Evolutionary conservation across 2,797 vertebrate species (phyloP), one percentile per base, ranked within the genome.

Genomic region (Hapalemur alaotrensis): DNA sequence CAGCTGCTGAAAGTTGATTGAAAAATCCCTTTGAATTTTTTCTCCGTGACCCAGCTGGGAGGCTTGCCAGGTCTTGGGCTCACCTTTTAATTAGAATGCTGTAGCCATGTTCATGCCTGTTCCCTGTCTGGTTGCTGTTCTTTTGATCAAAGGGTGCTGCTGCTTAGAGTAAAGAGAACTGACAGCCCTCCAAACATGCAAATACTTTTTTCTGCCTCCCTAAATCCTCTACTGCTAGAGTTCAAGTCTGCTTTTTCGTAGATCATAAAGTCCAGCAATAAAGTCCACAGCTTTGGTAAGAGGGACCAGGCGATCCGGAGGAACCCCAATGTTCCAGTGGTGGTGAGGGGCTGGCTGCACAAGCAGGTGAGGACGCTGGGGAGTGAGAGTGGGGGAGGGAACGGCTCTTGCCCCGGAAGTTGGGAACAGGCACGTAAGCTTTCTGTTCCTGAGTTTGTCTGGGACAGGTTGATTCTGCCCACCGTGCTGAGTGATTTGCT

Each of bases 311-410:
- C 99, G 38, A 99, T 99, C 98, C 99, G 99, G 98, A 99, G 99
- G 98, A 99, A 99, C 98, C 99, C 99, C 80, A 99, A 99, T 88
- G 98, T 99, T 98, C 99, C 99, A 0, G 99, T 99, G 93, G 99
- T 99, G 97, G 99, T 99, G 72, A 99, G 99, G 98, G 99, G 99
- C 95, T 99, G 99, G 99, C 99, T 99, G 61, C 99, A 99, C 97
- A 99, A 99, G 95, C 99, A 99, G 99, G 99, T 99, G 76, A 95
- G 97, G 30, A 85, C 4, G 23, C 76, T 7, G 57, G 43, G 46
- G 82, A 11, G 22, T 38, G 79, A 7, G 17, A 5, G 41, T 7
- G 20, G 28, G 20, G 17, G 13, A 43, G 28, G 54, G 38, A 61
- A 11, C 8, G 13, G 28, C 11, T 48, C 28, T 59, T 82, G 30